Evolutionary conservation across 2,888 invertebrate species (phyloP), one percentile per base, ranked within the genome.

Genomic region (Caenorhabditis drosophilae): DNA sequence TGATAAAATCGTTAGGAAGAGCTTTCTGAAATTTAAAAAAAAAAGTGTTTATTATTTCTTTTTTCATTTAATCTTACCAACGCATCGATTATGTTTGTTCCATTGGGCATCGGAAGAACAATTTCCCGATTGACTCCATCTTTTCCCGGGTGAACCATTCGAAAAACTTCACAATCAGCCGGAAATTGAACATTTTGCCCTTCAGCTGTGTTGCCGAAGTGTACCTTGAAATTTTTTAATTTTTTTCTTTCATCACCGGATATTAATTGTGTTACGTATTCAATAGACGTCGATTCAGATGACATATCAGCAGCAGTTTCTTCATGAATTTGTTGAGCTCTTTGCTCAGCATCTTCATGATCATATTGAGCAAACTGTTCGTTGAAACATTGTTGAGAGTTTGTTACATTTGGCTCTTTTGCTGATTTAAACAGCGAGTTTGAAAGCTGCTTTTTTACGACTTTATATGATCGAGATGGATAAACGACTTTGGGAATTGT

Each of bases 81-180:
- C 4, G 31, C 27, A 31, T 45, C 45, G 31, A 12, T 20, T 4
- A 45, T 45, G 9, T 15, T 31, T 3, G 45, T 16, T 9, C 31
- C 45, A 15, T 45, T n/a, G n/a, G 45, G 27, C 45, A 45, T 45
- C 16, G 45, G 45, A 9, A 45, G n/a, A 2, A 45, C 27, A 31
- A 45, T 31, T 45, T 45, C 31, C n/a, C 45, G 2, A 26, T 15
- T 27, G 18, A 45, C 31, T 16, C 45, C 45, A 45, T 45, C 45
- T 16, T 12, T 20, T 6, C 45, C 45, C 4, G 31, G 27, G 9
- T 45, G 27, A 7, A 27, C 31, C 31, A 45, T 45, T 18, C 27
- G 16, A 16, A 45, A 45, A 2, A 45, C 45, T 27, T 45, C n/a
- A 31, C 45, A 45, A 26, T 26, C 18, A 3, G 12, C 16, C 4